Conservation (phyloP, 2,888 invertebrate genomes). For the Mamestra brassicae region DNA sequence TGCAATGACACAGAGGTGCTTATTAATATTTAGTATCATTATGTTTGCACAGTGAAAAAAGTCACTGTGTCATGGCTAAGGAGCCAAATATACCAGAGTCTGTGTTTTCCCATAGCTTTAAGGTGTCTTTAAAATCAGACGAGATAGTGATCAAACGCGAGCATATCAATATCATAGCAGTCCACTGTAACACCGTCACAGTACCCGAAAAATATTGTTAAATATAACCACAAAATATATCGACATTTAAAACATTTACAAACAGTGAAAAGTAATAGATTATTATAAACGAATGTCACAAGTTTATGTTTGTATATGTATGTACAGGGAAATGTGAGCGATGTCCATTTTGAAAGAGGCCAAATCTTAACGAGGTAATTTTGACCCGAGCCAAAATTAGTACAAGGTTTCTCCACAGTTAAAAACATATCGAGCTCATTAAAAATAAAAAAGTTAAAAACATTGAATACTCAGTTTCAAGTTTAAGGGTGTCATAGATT, state of each 20-base stretch:
- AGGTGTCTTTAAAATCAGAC: neutral
- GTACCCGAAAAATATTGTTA: neutral
- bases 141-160: neutral
- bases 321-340: neutral
- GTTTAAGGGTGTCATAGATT: neutral
- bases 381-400: neutral
- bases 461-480: neutral
- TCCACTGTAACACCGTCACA: too few relatives aligned
- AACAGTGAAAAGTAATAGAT: slow-evolving; percentile 9
- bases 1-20: too few relatives aligned
- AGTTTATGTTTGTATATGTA: slow-evolving; percentile 12
- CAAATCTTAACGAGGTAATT: neutral
- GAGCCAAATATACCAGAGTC: too few relatives aligned
- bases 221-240: slow-evolving; percentile 21
- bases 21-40: too few relatives aligned
- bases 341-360: neutral
- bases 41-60: too few relatives aligned
- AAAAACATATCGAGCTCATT: neutral
- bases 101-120: too few relatives aligned
- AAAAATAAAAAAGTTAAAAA: neutral
- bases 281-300: slow-evolving; percentile 23
- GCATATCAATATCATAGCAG: too few relatives aligned
- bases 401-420: neutral
- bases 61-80: too few relatives aligned
- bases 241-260: slow-evolving; percentile 13